Percentiles rank a stretch among this genome's conserved stretches.
These are phyloP conservation scores for Ceraclea dissimilis DNA, from an alignment of 2,888 invertebrate species.

Conservation along the genomic window DNA sequence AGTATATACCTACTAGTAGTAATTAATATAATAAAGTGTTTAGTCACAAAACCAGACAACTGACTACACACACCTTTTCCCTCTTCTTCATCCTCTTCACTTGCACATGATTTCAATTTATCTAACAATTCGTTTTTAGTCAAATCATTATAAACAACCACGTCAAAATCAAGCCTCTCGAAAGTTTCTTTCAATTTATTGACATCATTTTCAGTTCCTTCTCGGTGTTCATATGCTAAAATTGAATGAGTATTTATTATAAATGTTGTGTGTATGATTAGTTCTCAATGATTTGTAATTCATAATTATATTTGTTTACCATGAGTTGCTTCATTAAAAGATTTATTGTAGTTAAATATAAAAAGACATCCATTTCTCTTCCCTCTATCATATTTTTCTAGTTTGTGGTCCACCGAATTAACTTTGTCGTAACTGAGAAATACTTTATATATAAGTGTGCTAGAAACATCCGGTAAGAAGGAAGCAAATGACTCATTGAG, in stretches of 20 bases:
- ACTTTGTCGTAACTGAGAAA: neutral
- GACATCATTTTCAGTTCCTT: conserved; percentile 4
- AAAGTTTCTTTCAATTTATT: neutral
- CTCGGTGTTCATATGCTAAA: neutral
- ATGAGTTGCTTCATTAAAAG: neutral
- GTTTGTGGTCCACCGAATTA: neutral
- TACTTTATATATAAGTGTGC: neutral
- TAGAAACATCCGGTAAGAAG: neutral
- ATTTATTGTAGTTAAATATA: neutral
- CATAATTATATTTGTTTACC: no score
- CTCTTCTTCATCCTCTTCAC: no score
- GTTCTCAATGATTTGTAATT: no score
- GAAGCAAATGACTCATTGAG: neutral
- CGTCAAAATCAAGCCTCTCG: conserved; percentile 1
- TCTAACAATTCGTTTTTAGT: neutral
- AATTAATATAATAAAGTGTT: no score
- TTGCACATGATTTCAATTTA: no score
- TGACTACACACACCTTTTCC: no score
- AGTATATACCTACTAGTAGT: no score
- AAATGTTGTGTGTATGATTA: no score
- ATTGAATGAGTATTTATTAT: neutral
- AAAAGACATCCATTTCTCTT: neutral
- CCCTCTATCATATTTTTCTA: neutral
- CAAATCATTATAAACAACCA: neutral
- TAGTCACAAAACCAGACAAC: no score